Percentiles rank a stretch among this genome's conserved stretches.
These are phyloP conservation scores for Ctenomys sociabilis DNA, from an alignment of 2,113 vertebrate genomes.

Conservation along the genomic window DNA sequence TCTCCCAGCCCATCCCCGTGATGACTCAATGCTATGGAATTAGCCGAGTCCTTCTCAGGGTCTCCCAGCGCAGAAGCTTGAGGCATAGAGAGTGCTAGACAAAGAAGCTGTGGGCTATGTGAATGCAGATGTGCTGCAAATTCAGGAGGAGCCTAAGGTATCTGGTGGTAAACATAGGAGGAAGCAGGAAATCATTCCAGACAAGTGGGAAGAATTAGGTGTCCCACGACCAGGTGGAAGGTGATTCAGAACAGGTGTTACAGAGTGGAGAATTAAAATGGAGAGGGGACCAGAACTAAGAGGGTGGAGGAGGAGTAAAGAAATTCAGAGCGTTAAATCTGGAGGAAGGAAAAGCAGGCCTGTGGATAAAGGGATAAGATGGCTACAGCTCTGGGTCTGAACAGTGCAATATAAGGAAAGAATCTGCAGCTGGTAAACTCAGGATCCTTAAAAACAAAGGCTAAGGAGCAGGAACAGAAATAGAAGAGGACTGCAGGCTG, in stretches of 20 bases:
- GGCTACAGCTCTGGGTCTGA: background rate
- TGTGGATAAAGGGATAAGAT: background rate
- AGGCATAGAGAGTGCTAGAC: background rate
- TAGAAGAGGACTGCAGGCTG: background rate
- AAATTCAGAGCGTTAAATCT: background rate
- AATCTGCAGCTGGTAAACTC: background rate
- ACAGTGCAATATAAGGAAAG: background rate
- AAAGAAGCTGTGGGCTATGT: background rate
- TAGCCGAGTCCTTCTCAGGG: background rate
- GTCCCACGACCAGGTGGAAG: accelerated
- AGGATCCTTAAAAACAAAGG: background rate
- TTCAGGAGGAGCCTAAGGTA: background rate
- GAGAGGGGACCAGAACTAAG: background rate
- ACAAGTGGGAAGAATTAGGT: background rate
- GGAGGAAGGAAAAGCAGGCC: background rate
- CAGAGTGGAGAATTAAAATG: background rate
- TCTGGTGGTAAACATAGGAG: background rate
- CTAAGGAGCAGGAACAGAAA: accelerated
- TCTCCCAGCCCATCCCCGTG: background rate
- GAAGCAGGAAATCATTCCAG: background rate
- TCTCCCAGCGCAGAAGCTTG: background rate
- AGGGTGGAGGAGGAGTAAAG: background rate
- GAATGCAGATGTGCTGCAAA: background rate
- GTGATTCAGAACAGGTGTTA: background rate
- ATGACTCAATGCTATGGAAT: background rate